Base-by-base conservation (phyloP, 2,888 invertebrate species). In the Lamellibrachia columna region DNA sequence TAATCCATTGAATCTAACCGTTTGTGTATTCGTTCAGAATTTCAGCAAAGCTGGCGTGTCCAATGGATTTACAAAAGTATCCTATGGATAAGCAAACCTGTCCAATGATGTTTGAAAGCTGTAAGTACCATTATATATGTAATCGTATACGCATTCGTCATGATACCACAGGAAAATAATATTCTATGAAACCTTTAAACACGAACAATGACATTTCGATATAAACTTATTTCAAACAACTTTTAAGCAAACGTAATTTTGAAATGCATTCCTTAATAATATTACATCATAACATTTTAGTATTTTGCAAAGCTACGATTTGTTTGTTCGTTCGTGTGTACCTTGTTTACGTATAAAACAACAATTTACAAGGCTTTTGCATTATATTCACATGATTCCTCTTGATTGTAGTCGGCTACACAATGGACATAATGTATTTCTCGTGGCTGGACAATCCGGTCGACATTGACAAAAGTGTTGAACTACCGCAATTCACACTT, bases 41-140 rank as follows among this genome's bases (percentile, higher is more conserved):
- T 52, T 94, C 95, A 22, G 95, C 95, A 1, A 95, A 94, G 9
- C 93, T 95, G 52, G 95, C 95, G 53, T 96, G 96, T 92, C 94
- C 95, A n/a, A 96, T 96, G 96, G 93, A 95, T 53, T 94, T 96
- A 55, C 94, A 95, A 60, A 96, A 96, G 93, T 96, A 96, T 93
- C 96, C 96, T 0, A 93, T 96, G 58, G 96, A 96, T 93, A 94
- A 95, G 7, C 96, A 96, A 93, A 93, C 91, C 3, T 96, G 96
- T 93, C 95, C 95, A 3, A 95, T 96, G 94, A 94, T 95, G 91
- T 95, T 96, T 92, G 96, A 96, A 93, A 96, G 96, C 93, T 96
- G 96, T 96, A 93, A 95, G 96, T 95, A 93, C 75, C 40, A 9
- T 55, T 9, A 9, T 9, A 55, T 55, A 3, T 7, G 55, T 55